Evolutionary conservation across 2,888 invertebrate genomes (phyloP).

Genomic region (Heliothis peltigera): DNA sequence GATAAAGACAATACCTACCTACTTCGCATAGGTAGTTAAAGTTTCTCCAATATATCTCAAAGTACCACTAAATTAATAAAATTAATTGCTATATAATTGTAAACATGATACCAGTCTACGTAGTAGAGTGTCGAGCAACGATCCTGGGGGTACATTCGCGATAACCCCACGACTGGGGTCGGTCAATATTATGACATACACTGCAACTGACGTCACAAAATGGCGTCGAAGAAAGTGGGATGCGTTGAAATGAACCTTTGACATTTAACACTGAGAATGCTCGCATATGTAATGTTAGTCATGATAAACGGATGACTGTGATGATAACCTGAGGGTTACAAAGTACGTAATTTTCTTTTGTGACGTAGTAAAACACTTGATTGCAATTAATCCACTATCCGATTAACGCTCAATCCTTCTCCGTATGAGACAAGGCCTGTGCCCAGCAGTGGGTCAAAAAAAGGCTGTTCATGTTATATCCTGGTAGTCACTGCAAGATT

Average conservation of each 20-base stretch:
- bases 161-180: conserved; percentile 61
- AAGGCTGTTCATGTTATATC: neutral
- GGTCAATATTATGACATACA: conserved; percentile 60
- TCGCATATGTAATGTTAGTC: conserved; percentile 6
- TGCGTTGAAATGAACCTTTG: conserved; percentile 43
- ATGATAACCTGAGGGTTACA: conserved; percentile 26
- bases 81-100: conserved; percentile 51
- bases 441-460: too few relatives aligned
- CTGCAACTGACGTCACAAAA: conserved; percentile 50
- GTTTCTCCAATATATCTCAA: conserved; percentile 34
- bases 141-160: conserved; percentile 56
- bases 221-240: conserved; percentile 48
- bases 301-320: conserved; percentile 13
- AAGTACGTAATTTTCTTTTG: conserved; percentile 14
- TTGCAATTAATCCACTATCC: neutral
- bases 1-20: conserved; percentile 12
- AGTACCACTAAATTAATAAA: conserved; percentile 40
- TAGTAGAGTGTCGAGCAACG: conserved; percentile 42
- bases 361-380: conserved; percentile 5
- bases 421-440: too few relatives aligned
- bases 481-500: neutral
- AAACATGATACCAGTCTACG: conserved; percentile 32
- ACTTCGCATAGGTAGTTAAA: conserved; percentile 7
- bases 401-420: too few relatives aligned
- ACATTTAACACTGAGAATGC: conserved; percentile 34